These are phyloP conservation scores for Plectrocnemia conspersa DNA, from an alignment of 1,140 invertebrate species.

Conservation along the genomic window DNA sequence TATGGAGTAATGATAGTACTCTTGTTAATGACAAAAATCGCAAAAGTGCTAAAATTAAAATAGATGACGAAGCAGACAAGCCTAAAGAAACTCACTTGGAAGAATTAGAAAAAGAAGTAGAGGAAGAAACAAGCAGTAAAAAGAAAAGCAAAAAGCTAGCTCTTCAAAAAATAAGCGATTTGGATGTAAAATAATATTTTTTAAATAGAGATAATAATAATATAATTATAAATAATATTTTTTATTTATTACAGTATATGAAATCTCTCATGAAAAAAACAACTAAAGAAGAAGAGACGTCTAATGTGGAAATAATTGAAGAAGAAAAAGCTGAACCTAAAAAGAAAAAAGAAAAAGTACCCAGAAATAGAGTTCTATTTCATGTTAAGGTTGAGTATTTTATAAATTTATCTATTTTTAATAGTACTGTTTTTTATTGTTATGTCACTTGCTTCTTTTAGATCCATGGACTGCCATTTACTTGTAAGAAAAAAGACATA, in stretches of 20 bases:
- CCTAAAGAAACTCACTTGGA: slow-evolving; percentile 28
- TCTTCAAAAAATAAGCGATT: slow-evolving; percentile 65
- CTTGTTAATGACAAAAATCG: slow-evolving; percentile 33
- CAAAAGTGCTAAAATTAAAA: slow-evolving; percentile 51
- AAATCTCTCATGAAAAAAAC: slow-evolving; percentile 54
- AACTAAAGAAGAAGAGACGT: slow-evolving; percentile 39
- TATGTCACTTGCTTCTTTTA: slow-evolving; percentile 38
- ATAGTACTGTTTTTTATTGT: too few relatives aligned
- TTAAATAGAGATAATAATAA: too few relatives aligned
- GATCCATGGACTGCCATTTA: slow-evolving; percentile 63
- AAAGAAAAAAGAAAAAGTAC: slow-evolving; percentile 46
- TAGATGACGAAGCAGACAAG: slow-evolving; percentile 39
- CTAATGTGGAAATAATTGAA: slow-evolving; percentile 30
- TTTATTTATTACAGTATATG: slow-evolving; percentile 54
- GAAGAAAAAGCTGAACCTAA: slow-evolving; percentile 33
- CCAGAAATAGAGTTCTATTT: slow-evolving; percentile 52
- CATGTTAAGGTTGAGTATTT: slow-evolving; percentile 44
- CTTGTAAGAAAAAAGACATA: slow-evolving; percentile 72
- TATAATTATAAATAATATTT: slow-evolving; percentile 11
- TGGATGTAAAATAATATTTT: slow-evolving; percentile 53
- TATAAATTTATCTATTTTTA: too few relatives aligned
- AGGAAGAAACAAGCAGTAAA: slow-evolving; percentile 38
- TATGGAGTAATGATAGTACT: slow-evolving; percentile 68
- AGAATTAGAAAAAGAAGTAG: slow-evolving; percentile 34
- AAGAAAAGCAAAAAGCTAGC: slow-evolving; percentile 52